A percentile compares a stretch with the other conserved stretches of the same genome.
phyloP scores from a whole-genome alignment of 1,140 invertebrate species.

The Ceratoteleas bidentatus region DNA sequence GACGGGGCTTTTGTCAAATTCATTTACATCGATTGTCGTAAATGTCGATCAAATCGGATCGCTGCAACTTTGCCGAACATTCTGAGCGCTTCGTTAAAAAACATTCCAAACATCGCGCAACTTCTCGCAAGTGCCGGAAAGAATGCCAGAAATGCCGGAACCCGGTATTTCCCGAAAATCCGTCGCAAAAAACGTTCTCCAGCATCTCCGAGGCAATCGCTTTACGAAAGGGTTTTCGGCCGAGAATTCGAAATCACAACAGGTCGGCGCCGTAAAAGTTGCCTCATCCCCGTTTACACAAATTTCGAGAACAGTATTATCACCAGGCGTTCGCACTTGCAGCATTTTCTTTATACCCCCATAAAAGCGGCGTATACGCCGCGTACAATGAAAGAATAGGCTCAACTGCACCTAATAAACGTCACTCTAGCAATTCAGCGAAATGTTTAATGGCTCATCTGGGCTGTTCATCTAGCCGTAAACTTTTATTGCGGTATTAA shows the following conservation, averaged over 20 bases:
- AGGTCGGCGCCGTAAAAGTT: slow-evolving; percentile 11
- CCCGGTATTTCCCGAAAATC: too few species aligned
- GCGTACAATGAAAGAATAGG: slow-evolving; percentile 44
- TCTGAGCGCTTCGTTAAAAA: too few species aligned
- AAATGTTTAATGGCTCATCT: slow-evolving; percentile 51
- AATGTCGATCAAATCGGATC: too few species aligned
- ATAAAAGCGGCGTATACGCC: slow-evolving; percentile 34
- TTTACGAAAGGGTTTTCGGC: too few species aligned
- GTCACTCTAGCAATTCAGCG: slow-evolving; percentile 45
- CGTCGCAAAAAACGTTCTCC: too few species aligned
- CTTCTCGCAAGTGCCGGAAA: too few species aligned
- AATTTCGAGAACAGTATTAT: slow-evolving; percentile 33
- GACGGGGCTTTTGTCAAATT: background rate
- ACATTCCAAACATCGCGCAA: too few species aligned
- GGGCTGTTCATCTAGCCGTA: slow-evolving; percentile 36
- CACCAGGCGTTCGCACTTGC: slow-evolving; percentile 27
- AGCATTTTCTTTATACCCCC: slow-evolving; percentile 38
- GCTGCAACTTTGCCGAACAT: too few species aligned
- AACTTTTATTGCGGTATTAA: slow-evolving; percentile 35
- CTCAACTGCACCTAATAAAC: slow-evolving; percentile 50
- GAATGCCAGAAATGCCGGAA: too few species aligned
- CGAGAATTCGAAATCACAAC: slow-evolving; percentile 19
- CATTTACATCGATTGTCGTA: too few species aligned
- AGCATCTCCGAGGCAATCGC: too few species aligned
- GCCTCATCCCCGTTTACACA: slow-evolving; percentile 18